phyloP scores from a whole-genome alignment of 1,140 invertebrate genomes.

The Trichonephila clavipes region DNA sequence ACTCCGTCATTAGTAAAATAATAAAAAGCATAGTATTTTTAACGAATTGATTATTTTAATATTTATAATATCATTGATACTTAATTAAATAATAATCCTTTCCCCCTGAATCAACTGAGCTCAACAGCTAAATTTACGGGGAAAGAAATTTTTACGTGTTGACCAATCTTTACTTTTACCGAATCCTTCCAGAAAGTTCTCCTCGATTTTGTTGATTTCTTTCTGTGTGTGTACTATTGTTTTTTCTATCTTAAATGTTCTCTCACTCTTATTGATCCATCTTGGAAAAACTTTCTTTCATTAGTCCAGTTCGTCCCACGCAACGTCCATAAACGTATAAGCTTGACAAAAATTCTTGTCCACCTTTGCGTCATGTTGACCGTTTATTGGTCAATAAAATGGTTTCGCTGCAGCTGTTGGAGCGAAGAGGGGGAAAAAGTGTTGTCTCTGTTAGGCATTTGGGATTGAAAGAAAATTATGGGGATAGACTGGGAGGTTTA shows the following conservation, averaged over 20 bases:
- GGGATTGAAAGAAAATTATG: no score
- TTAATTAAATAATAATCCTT: no score
- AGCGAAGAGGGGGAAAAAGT: neutral
- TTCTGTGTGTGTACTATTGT: neutral
- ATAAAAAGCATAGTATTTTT: no score
- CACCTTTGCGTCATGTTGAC: neutral
- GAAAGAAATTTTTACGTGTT: no score
- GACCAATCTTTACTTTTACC: neutral
- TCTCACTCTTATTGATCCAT: neutral
- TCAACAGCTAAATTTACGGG: no score
- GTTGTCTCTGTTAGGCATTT: no score
- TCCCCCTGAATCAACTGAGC: no score
- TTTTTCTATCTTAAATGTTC: neutral
- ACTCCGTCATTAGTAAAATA: no score
- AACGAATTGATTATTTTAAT: no score
- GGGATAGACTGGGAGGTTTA: no score
- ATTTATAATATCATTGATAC: no score
- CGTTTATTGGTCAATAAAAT: constrained; percentile 30
- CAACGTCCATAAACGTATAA: neutral
- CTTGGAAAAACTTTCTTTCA: neutral
- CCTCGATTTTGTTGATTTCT: neutral
- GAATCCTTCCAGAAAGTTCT: neutral
- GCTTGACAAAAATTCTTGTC: neutral
- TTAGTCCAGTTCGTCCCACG: neutral
- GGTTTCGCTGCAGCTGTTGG: neutral